A percentile compares a stretch with the other conserved stretches of the same genome.
These are phyloP conservation scores for Connochaetes taurinus DNA, from an alignment of 2,113 vertebrate genomes.

Conservation along the genomic window DNA sequence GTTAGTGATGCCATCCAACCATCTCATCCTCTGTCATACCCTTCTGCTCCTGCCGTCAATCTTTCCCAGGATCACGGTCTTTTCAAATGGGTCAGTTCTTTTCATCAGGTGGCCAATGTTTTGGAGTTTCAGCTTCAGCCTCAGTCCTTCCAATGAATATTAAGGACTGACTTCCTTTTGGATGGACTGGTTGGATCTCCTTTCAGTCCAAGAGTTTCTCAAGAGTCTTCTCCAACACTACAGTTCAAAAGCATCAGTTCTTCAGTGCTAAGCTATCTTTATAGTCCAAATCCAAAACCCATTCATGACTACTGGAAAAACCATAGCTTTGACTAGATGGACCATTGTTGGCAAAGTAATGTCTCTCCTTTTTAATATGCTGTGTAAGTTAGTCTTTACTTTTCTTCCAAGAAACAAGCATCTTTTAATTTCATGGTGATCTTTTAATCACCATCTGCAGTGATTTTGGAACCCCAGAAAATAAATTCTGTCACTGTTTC, in stretches of 20 bases:
- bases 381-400: not conserved
- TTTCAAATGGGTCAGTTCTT: not conserved
- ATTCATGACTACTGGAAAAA: not conserved
- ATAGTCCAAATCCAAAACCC: not conserved
- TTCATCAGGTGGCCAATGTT: not conserved
- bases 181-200: not conserved
- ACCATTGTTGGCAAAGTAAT: not conserved
- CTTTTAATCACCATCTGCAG: not conserved
- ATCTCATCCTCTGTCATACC: not conserved
- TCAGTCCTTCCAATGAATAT: not conserved
- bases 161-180: not conserved
- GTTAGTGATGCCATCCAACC: not conserved
- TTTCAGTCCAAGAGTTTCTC: not conserved
- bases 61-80: not conserved
- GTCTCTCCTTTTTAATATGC: not conserved
- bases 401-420: not conserved
- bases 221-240: not conserved
- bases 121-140: not conserved
- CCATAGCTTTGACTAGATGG: not conserved
- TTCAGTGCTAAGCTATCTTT: not conserved
- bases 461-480: not conserved
- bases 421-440: not conserved
- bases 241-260: not conserved
- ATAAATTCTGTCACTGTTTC: not conserved
- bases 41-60: not conserved